Evolutionary conservation across 2,797 vertebrate genomes (phyloP).

Genomic region (Crypturellus tataupa): DNA sequence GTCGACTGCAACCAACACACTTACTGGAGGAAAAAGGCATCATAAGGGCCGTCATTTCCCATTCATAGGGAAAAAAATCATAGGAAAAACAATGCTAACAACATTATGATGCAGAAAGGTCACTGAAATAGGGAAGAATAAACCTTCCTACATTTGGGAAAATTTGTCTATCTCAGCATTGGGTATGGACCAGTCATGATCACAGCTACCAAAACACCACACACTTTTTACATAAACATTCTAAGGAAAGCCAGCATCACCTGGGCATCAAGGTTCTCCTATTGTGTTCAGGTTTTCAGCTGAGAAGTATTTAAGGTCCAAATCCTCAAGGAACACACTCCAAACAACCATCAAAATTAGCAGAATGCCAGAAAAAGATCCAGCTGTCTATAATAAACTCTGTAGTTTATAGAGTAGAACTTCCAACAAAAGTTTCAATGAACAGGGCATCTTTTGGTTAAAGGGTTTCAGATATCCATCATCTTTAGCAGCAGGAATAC

Average conservation of each 20-base stretch:
- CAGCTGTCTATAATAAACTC: background rate
- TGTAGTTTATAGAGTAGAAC: background rate
- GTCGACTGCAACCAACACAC: background rate
- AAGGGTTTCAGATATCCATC: background rate
- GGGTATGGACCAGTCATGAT: background rate
- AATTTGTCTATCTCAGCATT: background rate
- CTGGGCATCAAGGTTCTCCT: background rate
- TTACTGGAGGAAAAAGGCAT: background rate
- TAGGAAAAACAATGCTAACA: rapidly evolving
- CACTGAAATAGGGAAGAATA: background rate
- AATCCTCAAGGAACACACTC: background rate
- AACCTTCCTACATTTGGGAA: background rate
- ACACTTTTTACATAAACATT: background rate
- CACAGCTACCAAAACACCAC: background rate
- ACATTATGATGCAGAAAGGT: background rate
- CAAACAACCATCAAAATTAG: background rate
- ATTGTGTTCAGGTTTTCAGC: background rate
- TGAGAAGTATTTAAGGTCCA: background rate
- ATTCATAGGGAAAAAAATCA: background rate
- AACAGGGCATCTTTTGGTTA: background rate
- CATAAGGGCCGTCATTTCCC: background rate
- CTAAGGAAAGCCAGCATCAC: background rate
- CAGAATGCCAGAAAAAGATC: background rate
- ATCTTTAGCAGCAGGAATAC: background rate
- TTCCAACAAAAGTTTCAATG: background rate